Evolutionary conservation across 2,888 invertebrate genomes (phyloP), one percentile per base, ranked within the genome.

Genomic region (Rambutsinella grinnellia): DNA sequence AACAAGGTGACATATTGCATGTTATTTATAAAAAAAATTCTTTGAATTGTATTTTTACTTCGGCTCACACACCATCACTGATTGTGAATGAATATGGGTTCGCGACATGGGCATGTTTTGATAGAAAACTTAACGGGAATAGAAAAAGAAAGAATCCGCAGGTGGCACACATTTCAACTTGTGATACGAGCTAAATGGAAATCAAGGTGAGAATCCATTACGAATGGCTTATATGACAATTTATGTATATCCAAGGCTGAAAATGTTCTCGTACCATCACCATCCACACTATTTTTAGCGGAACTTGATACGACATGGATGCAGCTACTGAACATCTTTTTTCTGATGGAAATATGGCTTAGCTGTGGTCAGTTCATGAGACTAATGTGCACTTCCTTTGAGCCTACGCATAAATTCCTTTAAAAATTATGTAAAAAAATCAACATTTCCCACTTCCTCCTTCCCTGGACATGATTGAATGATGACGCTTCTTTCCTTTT

Each of bases 1-100:
- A n/a, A n/a, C n/a, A 63, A 63, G 62, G 62, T 63, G 51, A 63
- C 62, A 63, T 51, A 49, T 49, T 63, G 27, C 28, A 27, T 51
- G 19, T 49, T 19, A n/a, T n/a, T n/a, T n/a, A n/a, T n/a, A n/a
- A n/a, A n/a, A n/a, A n/a, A n/a, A n/a, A 49, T 62, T 46, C 61
- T 61, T 24, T 24, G 47, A 61, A 44, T 61, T 46, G 24, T 61
- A 46, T 47, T 13, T 17, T 19, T 2, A 10, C 58, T 23, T 19
- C 19, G 24, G 23, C 60, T 46, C 44, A 21, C 21, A 46, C 17
- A 46, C 47, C 23, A 60, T 60, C 46, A 46, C n/a, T 23, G 15
- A 15, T 23, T 2, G n/a, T 3, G 26, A 54, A 27, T 23, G 46
- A 51, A 51, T 63, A 49, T 51, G 49, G 28, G 24, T 24, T 6